phyloP scores from a whole-genome alignment of 2,113 vertebrate species.

The Lichenostomus cassidix region DNA sequence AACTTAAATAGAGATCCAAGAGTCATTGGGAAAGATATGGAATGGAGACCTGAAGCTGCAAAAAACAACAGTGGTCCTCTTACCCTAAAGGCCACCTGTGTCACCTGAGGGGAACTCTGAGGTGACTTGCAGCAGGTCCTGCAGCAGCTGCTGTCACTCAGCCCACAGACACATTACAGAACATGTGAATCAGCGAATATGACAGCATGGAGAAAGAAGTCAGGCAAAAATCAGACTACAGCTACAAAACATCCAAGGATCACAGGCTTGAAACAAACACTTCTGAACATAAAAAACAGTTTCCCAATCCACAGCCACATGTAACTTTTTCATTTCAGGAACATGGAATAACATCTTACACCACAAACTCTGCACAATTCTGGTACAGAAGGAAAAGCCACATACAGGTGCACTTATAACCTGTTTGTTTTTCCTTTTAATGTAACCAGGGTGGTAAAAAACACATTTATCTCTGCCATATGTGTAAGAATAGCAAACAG shows the following conservation, averaged over 20 bases:
- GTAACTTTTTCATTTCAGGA: neutral
- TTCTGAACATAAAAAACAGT: neutral
- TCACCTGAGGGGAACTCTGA: neutral
- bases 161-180: neutral
- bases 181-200: neutral
- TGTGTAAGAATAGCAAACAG: neutral
- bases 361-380: neutral
- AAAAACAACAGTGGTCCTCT: neutral
- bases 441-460: neutral
- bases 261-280: rapidly evolving
- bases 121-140: neutral
- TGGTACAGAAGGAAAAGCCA: neutral
- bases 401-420: neutral
- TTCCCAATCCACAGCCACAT: neutral
- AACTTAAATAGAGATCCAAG: neutral
- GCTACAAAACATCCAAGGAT: neutral
- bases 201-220: neutral
- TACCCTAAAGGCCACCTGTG: neutral
- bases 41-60: neutral
- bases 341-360: neutral
- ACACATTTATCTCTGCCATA: neutral
- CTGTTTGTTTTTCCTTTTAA: neutral
- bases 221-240: neutral
- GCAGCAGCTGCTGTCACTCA: neutral
- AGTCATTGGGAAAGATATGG: neutral